phyloP scores from a whole-genome alignment of 2,888 invertebrate species.

The Lasioglossum pauxillum region DNA sequence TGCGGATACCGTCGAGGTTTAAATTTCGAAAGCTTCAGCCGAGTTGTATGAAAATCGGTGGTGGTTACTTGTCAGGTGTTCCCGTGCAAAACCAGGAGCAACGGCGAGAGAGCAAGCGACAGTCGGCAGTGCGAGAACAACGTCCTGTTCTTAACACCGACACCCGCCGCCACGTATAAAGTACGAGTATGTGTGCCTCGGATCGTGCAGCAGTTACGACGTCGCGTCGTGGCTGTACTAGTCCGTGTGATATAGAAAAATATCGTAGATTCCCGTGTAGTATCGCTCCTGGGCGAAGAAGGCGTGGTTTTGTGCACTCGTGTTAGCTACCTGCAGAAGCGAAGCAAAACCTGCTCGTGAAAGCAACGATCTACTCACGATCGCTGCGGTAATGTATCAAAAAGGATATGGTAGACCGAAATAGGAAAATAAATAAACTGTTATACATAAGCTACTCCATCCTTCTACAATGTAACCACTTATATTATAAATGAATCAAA shows the following conservation, averaged over 20 bases:
- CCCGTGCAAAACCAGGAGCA: background rate
- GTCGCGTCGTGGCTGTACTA: background rate
- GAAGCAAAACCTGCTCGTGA: background rate
- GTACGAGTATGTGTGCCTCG: background rate
- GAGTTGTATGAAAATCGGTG: background rate
- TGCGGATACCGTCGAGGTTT: background rate
- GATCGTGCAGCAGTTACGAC: conserved; percentile 5
- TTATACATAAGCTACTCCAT: background rate
- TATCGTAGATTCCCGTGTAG: background rate
- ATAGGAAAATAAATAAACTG: background rate
- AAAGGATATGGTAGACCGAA: background rate
- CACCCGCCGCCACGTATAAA: background rate
- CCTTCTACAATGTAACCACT: background rate
- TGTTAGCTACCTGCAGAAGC: background rate
- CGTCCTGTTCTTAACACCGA: conserved; percentile 9
- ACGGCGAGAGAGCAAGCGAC: background rate
- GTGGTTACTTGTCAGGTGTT: background rate
- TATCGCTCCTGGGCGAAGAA: background rate
- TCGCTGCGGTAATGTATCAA: background rate
- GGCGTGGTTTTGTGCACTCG: background rate
- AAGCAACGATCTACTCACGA: background rate
- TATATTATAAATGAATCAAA: too few species aligned
- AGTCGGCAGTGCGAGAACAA: background rate
- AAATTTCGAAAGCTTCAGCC: background rate
- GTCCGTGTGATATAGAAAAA: background rate